A percentile compares a stretch with the other conserved stretches of the same genome.
These are phyloP conservation scores for Macrosiphum euphorbiae DNA, from an alignment of 2,888 invertebrate species.

Conservation along the genomic window DNA sequence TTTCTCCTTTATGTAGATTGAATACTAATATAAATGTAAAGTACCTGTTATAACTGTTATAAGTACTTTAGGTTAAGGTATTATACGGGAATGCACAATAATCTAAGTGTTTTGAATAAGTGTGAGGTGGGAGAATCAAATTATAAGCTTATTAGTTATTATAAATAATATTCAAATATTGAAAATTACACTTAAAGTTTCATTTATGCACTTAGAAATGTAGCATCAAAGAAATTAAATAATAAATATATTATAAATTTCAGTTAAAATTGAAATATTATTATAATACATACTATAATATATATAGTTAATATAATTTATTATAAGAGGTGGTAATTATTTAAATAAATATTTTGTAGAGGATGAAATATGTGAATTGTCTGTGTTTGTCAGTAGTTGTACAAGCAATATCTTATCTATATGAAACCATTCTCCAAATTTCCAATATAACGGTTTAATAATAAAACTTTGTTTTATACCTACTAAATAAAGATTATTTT, in stretches of 20 bases:
- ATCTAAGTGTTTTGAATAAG: not conserved
- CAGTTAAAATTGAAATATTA: not conserved
- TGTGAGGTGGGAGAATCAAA: not conserved
- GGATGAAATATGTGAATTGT: not conserved
- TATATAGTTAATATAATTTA: not conserved
- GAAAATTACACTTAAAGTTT: not conserved
- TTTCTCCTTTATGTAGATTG: not conserved
- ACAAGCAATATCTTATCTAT: too few relatives aligned
- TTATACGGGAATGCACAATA: not conserved
- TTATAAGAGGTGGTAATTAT: not conserved
- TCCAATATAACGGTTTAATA: not conserved
- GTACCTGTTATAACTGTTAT: constrained; percentile 1
- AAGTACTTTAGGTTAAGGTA: not conserved
- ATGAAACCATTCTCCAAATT: not conserved
- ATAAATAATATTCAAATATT: not conserved
- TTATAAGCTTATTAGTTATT: not conserved
- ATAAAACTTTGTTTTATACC: not conserved
- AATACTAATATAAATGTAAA: not conserved
- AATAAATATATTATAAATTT: not conserved
- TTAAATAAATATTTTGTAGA: not conserved
- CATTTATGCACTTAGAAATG: not conserved
- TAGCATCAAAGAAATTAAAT: not conserved
- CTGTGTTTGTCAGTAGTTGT: not conserved
- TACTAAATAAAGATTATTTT: not conserved
- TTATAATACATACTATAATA: not conserved